Evolutionary conservation across 1,140 invertebrate genomes (phyloP).

Genomic region (Calephelis nemesis): DNA sequence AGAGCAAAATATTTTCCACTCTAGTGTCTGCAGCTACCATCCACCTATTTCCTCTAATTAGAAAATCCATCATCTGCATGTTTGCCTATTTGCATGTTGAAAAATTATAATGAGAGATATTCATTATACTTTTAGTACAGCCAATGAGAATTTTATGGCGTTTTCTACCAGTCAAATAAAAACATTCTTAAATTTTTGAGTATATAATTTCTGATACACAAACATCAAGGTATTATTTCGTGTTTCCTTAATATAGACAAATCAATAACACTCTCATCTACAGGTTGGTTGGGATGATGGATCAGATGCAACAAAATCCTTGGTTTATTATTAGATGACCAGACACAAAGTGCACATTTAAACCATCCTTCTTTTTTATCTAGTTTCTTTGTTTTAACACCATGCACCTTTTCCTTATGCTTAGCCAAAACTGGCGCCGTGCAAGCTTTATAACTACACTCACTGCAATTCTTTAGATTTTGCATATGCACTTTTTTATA

Average conservation of each 20-base stretch:
- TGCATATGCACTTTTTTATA: slow-evolving; percentile 26
- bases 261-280: slow-evolving; percentile 49
- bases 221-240: slow-evolving; percentile 34
- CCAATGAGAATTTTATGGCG: too few species aligned
- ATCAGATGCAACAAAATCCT: slow-evolving; percentile 57
- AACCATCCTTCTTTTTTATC: slow-evolving; percentile 34
- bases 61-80: too few species aligned
- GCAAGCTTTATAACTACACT: slow-evolving; percentile 33
- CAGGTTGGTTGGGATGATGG: slow-evolving; percentile 57
- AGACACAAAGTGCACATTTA: slow-evolving; percentile 43
- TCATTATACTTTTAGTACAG: too few species aligned
- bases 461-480: slow-evolving; percentile 31
- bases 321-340: slow-evolving; percentile 39
- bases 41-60: too few species aligned
- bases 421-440: slow-evolving; percentile 25
- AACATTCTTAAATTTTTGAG: not conserved
- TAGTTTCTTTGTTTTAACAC: slow-evolving; percentile 10
- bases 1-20: too few species aligned
- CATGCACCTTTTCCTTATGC: slow-evolving; percentile 34
- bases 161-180: not conserved
- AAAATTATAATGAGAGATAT: too few species aligned
- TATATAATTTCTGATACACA: slow-evolving; percentile 24
- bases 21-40: too few species aligned
- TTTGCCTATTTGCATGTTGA: too few species aligned
- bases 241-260: slow-evolving; percentile 46